These are phyloP conservation scores for Girardinichthys multiradiatus DNA, from an alignment of 2,113 vertebrate genomes.

Conservation along the genomic window DNA sequence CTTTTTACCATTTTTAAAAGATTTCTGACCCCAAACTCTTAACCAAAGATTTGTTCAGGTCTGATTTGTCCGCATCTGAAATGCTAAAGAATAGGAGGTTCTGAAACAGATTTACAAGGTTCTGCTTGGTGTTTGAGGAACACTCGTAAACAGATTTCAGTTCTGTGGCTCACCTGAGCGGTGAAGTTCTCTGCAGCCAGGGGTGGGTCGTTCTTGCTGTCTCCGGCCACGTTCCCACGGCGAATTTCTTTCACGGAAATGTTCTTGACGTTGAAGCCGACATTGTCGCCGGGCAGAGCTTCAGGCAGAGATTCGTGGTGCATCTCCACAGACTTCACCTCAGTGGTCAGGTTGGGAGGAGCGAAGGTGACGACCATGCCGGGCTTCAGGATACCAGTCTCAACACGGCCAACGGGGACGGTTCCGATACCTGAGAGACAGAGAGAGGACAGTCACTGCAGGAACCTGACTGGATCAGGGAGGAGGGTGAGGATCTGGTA, in stretches of 20 bases:
- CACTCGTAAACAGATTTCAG: background rate
- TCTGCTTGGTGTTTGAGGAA: background rate
- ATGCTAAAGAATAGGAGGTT: too few species aligned
- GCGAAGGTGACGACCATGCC: conserved; percentile 85
- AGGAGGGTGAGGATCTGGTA: too few species aligned
- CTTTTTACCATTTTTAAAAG: too few species aligned
- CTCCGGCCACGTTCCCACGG: conserved; percentile 82
- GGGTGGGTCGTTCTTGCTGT: conserved; percentile 85
- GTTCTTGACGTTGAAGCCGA: conserved; percentile 85
- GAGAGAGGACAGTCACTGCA: background rate
- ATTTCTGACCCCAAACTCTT: too few species aligned
- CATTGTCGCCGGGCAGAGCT: conserved; percentile 82
- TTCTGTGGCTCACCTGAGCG: conserved; percentile 72
- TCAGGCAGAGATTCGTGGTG: conserved; percentile 82
- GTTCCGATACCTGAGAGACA: conserved; percentile 80
- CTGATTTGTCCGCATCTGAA: too few species aligned
- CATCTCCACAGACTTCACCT: conserved; percentile 87
- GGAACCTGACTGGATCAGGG: too few species aligned
- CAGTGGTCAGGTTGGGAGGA: conserved; percentile 82
- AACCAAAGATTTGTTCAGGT: too few species aligned
- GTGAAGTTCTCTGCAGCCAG: conserved; percentile 77
- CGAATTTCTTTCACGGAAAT: conserved; percentile 85
- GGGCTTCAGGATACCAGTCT: conserved; percentile 82
- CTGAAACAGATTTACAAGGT: background rate
- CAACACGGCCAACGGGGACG: conserved; percentile 83